Conservation (phyloP, 2,888 invertebrate species). For the Monoplex corrugatus region DNA sequence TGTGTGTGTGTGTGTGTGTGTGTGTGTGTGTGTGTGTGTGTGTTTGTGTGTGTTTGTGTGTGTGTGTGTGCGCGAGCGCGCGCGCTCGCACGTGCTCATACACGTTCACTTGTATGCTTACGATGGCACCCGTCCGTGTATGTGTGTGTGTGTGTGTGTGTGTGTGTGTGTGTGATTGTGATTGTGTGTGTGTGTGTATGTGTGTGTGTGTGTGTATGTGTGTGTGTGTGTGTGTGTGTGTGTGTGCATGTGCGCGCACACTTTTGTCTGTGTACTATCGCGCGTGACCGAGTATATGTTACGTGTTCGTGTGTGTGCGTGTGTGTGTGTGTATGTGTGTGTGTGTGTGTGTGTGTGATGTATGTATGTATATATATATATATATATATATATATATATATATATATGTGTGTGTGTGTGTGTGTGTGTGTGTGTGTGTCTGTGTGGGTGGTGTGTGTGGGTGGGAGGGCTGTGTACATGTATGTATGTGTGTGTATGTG, state of each 20-base stretch:
- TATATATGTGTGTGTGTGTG: conserved; percentile 8
- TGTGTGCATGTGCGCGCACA: background rate
- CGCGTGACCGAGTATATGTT: background rate
- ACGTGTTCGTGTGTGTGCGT: background rate
- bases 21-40: conserved; percentile 21
- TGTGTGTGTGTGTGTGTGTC: background rate
- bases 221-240: background rate
- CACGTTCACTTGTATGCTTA: too few relatives aligned
- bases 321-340: background rate
- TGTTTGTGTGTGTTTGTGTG: background rate
- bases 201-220: background rate
- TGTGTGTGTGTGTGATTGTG: background rate
- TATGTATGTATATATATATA: background rate
- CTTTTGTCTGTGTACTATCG: background rate
- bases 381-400: background rate
- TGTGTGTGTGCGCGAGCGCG: background rate
- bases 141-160: background rate
- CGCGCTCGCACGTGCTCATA: background rate
- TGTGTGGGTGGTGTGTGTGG: background rate
- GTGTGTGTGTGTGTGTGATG: background rate
- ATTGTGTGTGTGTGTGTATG: background rate
- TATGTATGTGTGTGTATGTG: background rate
- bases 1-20: conserved; percentile 5
- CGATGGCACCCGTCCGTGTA: background rate
- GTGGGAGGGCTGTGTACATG: background rate